Evolutionary conservation across 2,797 vertebrate species (phyloP), one percentile per base, ranked within the genome.

Genomic region (Chiroxiphia lanceolata): DNA sequence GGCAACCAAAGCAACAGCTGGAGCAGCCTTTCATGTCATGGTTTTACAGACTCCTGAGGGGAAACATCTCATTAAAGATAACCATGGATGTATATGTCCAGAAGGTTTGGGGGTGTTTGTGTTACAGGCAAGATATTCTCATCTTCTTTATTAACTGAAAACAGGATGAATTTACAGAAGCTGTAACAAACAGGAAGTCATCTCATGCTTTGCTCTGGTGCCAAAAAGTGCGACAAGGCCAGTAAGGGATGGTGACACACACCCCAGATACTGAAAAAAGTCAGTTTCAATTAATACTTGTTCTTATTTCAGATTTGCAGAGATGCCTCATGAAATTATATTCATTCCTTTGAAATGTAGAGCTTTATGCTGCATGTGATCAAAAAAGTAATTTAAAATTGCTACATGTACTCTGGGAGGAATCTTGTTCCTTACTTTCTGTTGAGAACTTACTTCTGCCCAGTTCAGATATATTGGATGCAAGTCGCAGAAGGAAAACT

Each of bases 81-180:
- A 60, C 40, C 22, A 26, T 9, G 6, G 25, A 20, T 51, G 4
- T 82, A 3, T 26, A 54, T 15, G 13, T 50, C 81, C 60, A 42
- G 67, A 67, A 75, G 26, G 56, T 75, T 87, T n/a, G n/a, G 19
- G 34, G 8, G 4, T 72, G 51, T 86, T 75, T 80, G 31, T 63
- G 70, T 94, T 94, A 44, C 3, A 9, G 57, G 90, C 83, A 78
- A 93, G 65, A 91, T 57, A 65, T 25, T 69, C 69, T 83, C 72
- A 81, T 61, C 54, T 83, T 83, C 53, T 83, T 75, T 80, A 85
- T 44, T 86, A 75, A 77, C 78, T 90, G 64, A 70, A 85, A 94
- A 54, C 9, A 64, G 31, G 68, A 70, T 56, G 25, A 59, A 85
- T 64, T 88, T 48, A 31, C 51, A 60, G 72, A 64, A 77, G 45